Conservation (phyloP, 2,113 vertebrate genomes). For the Pantherophis guttatus region DNA sequence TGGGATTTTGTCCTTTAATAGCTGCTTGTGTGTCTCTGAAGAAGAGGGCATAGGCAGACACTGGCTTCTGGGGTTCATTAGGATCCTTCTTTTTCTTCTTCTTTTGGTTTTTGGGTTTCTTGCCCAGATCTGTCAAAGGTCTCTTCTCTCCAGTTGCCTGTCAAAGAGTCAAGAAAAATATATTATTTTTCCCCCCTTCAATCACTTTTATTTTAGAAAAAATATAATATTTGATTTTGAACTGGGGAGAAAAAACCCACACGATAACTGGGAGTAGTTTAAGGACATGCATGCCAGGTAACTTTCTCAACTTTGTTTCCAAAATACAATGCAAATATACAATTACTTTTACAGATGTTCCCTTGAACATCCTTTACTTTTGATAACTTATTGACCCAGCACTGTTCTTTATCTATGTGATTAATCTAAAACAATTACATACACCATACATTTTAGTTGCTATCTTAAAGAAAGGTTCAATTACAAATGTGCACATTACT, state of each 20-base stretch:
- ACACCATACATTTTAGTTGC: not conserved
- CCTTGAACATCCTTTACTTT: not conserved
- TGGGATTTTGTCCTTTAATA: constrained; percentile 97
- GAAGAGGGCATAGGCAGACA: constrained; percentile 96
- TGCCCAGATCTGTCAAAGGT: constrained; percentile 89
- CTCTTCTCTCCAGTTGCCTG: constrained; percentile 93
- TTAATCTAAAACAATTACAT: not conserved
- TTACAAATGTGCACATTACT: not conserved
- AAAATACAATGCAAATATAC: not conserved
- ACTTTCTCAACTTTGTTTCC: not conserved
- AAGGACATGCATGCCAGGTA: not conserved
- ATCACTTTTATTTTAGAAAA: fast-evolving
- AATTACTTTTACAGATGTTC: not conserved
- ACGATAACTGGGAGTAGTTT: not conserved
- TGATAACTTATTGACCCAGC: not conserved
- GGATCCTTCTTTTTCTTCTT: constrained; percentile 99
- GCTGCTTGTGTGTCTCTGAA: constrained; percentile 98
- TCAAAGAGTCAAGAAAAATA: constrained; percentile 32
- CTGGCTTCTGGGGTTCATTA: constrained; percentile 95
- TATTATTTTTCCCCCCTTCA: not conserved
- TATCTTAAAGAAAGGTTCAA: not conserved
- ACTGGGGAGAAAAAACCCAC: fast-evolving
- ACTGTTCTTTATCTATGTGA: not conserved
- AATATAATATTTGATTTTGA: not conserved
- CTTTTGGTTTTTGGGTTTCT: constrained; percentile 96